phyloP scores from a whole-genome alignment of 2,797 vertebrate species.

The Pseudomugil tenellus region DNA sequence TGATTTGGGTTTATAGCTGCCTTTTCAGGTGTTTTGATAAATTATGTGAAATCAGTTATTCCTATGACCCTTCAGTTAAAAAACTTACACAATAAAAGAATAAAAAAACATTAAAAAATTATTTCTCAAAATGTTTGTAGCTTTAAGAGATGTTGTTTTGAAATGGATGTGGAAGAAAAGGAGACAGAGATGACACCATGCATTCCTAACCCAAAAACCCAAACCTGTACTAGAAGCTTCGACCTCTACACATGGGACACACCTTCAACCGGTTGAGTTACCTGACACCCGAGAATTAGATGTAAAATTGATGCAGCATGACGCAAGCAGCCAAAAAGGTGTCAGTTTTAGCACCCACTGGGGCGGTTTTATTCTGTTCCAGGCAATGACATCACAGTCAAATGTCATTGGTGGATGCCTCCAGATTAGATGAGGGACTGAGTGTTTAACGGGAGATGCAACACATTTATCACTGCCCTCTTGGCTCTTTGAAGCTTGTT shows the following conservation, averaged over 20 bases:
- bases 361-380: constrained; percentile 57
- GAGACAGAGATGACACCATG: too few species aligned
- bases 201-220: too few species aligned
- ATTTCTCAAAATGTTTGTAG: neutral
- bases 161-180: too few species aligned
- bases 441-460: constrained; percentile 29
- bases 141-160: too few species aligned
- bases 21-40: too few species aligned
- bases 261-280: neutral
- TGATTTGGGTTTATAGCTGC: too few species aligned
- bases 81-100: too few species aligned
- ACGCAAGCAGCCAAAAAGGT: constrained; percentile 24
- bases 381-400: constrained; percentile 51
- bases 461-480: constrained; percentile 20
- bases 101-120: too few species aligned
- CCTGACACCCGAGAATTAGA: neutral
- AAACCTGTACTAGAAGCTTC: too few species aligned
- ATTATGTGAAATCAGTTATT: too few species aligned
- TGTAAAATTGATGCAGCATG: constrained; percentile 17
- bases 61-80: too few species aligned
- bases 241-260: neutral
- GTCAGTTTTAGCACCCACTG: constrained; percentile 46
- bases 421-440: constrained; percentile 31
- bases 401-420: constrained; percentile 45
- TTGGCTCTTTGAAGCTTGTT: constrained; percentile 18